These are phyloP conservation scores for Eupithecia exiguata DNA, from an alignment of 2,888 invertebrate species.

Conservation along the genomic window DNA sequence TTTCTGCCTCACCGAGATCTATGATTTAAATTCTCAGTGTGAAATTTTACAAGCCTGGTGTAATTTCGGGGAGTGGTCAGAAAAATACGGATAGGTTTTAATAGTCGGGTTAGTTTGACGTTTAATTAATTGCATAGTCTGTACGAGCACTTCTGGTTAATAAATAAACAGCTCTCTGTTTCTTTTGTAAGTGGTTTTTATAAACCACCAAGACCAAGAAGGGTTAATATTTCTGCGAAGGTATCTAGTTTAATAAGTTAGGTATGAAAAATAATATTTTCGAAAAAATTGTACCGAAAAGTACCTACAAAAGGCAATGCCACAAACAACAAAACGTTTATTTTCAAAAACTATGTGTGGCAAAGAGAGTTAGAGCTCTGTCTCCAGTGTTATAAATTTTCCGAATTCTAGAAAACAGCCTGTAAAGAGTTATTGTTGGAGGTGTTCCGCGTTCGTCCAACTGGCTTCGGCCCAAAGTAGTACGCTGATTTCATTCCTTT, in stretches of 20 bases:
- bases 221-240: not conserved
- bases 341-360: not conserved
- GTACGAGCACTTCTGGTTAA: constrained; percentile 23
- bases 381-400: too few species aligned
- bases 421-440: too few species aligned
- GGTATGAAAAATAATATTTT: not conserved
- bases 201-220: not conserved
- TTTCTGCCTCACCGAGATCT: constrained; percentile 1
- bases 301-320: too few species aligned
- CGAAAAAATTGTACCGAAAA: not conserved
- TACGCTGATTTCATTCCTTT: too few species aligned
- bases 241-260: not conserved
- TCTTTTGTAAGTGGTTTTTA: not conserved
- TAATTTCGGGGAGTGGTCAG: constrained; percentile 49
- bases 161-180: constrained; percentile 24
- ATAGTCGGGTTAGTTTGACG: constrained; percentile 41
- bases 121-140: constrained; percentile 41
- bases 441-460: too few species aligned
- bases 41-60: constrained; percentile 52
- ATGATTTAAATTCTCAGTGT: constrained; percentile 61
- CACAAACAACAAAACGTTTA: too few species aligned
- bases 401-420: too few species aligned
- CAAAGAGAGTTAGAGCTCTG: too few species aligned
- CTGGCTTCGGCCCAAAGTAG: too few species aligned
- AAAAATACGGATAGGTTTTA: constrained; percentile 44